These are phyloP conservation scores for Nothocercus nigrocapillus DNA, from an alignment of 2,113 vertebrate species.

Conservation along the genomic window DNA sequence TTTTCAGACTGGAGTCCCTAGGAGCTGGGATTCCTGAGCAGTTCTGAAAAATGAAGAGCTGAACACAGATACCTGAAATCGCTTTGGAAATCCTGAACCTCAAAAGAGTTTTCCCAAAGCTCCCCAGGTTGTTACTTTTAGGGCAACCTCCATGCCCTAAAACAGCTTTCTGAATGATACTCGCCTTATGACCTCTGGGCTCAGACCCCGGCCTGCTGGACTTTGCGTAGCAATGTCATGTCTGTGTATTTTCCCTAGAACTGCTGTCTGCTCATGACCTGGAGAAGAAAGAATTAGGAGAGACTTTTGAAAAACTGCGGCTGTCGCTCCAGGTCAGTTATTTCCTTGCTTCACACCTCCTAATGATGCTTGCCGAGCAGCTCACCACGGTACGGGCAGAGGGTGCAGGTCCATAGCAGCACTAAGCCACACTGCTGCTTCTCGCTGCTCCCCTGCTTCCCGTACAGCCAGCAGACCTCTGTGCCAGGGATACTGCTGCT, in stretches of 20 bases:
- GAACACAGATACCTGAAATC: background rate
- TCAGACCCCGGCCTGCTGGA: background rate
- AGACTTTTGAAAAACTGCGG: slow-evolving; percentile 91
- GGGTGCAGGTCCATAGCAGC: background rate
- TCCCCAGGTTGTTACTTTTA: background rate
- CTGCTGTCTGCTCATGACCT: slow-evolving; percentile 88
- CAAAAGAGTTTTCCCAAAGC: background rate
- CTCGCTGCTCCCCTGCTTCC: background rate
- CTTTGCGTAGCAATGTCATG: background rate
- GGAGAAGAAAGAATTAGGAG: slow-evolving; percentile 90
- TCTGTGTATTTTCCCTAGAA: slow-evolving; percentile 77
- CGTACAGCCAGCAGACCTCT: background rate
- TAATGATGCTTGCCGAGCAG: rapidly evolving
- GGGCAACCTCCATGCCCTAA: background rate
- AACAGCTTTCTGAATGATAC: rapidly evolving
- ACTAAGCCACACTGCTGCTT: background rate
- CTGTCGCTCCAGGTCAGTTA: slow-evolving; percentile 90
- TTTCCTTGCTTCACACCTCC: background rate
- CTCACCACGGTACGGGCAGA: background rate
- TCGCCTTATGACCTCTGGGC: rapidly evolving
- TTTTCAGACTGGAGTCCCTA: background rate
- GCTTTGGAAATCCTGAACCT: background rate
- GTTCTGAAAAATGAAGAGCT: background rate
- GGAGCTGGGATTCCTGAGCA: background rate
- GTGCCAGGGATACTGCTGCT: background rate